phyloP scores from a whole-genome alignment of 1,140 invertebrate species.

The Ceratosolen fusciceps region DNA sequence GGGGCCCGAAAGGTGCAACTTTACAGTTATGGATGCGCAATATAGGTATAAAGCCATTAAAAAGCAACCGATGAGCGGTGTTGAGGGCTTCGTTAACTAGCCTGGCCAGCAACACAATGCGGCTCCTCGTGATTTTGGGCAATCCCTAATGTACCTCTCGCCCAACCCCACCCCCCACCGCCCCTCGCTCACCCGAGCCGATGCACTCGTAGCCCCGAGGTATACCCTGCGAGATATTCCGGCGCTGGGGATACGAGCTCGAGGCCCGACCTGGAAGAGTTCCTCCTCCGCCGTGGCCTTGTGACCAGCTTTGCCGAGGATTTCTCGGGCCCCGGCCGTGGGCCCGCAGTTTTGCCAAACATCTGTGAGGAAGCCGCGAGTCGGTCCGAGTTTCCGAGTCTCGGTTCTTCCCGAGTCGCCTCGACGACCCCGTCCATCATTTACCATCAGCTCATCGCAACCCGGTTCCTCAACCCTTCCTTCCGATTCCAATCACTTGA shows the following conservation, averaged over 20 bases:
- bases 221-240: neutral
- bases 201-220: neutral
- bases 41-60: conserved; percentile 57
- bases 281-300: no score
- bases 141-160: conserved; percentile 51
- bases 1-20: conserved; percentile 12
- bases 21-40: conserved; percentile 49
- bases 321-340: no score
- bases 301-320: neutral
- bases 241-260: neutral
- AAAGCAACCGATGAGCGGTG: conserved; percentile 19
- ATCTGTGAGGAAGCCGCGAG: no score
- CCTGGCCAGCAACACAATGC: conserved; percentile 50
- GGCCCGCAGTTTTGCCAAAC: no score
- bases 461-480: no score
- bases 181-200: neutral
- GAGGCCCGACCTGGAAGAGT: conserved; percentile 7
- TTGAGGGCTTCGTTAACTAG: conserved; percentile 49
- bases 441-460: no score
- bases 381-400: no score
- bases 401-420: no score
- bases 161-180: neutral
- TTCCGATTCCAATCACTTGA: no score
- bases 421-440: no score
- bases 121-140: conserved; percentile 51